Base-by-base conservation (phyloP, 92 coral and sea anemone genomes). In the Actinostola sp. region DNA sequence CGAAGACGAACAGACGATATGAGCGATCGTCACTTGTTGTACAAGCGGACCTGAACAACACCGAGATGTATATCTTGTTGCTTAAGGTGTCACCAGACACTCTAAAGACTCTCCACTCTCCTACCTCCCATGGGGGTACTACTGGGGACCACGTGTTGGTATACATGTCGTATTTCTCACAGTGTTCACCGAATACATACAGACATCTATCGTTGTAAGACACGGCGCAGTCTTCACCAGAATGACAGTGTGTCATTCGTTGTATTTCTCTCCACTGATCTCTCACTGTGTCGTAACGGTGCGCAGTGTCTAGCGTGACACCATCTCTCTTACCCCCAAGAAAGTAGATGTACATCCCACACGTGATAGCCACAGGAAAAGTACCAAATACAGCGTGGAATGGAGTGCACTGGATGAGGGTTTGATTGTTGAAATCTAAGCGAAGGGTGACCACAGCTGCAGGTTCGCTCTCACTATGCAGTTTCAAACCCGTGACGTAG, bases 231-330 rank as follows among this genome's bases (percentile, higher is more conserved):
- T 1, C 27, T 16, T 17, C n/a, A 9, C 1, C 17, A 1, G 30
- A 17, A 21, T 38, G 53, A 10, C 14, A 13, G 28, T 10, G 33
- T 15, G 12, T 38, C 70, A 63, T 63, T 7, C 52, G 53, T 8
- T 27, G 34, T 17, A 41, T 21, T 63, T 63, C 53, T 21, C 11
- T 63, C 70, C 70, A 63, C 8, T 63, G 2, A 42, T 63, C 53
- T 26, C 24, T 36, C 44, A 63, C 51, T 25, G 70, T 63, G 34
- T 63, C 70, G 49, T 63, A 63, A n/a, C 70, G 70, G 41, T 63
- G 41, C 4, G 41, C 70, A 1, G 67, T 35, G 0, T 61, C 3
- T 2, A 1, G 21, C 33, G 23, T n/a, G 24, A n/a, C 42, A 33
- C 1, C 0, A 1, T 30, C 17, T n/a, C 12, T 1, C 29, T 19